Evolutionary conservation across 2,888 invertebrate genomes (phyloP).

Genomic region (Acheta domesticus): DNA sequence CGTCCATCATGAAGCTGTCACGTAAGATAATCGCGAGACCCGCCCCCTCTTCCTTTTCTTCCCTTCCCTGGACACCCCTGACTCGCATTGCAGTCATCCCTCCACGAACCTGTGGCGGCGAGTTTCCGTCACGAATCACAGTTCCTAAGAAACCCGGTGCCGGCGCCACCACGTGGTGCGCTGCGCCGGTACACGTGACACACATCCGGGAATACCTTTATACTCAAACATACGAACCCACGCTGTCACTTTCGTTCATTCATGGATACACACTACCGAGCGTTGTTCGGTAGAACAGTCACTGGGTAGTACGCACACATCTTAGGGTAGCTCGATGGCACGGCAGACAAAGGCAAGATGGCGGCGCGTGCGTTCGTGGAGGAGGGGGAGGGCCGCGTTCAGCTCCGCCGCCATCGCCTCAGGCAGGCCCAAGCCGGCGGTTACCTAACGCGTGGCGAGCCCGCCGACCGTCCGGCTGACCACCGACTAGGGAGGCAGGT

Average conservation of each 20-base stretch:
- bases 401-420: neutral
- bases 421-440: neutral
- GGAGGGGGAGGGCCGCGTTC: neutral
- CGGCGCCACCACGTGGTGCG: neutral
- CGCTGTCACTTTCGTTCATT: too few species aligned
- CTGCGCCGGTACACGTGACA: neutral
- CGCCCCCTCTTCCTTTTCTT: neutral
- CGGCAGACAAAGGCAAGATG: slow-evolving; percentile 1
- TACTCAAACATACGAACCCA: too few species aligned
- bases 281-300: too few species aligned
- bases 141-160: neutral
- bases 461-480: neutral
- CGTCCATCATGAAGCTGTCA: neutral
- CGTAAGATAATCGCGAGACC: neutral
- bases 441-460: slow-evolving; percentile 11
- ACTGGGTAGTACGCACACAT: too few species aligned
- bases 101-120: too few species aligned
- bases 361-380: neutral
- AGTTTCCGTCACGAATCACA: too few species aligned
- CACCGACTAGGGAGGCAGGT: neutral
- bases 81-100: too few species aligned
- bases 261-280: too few species aligned
- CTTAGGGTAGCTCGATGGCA: neutral
- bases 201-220: too few species aligned
- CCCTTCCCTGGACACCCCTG: neutral